These are phyloP conservation scores for Folsomia manolachei DNA, from an alignment of 2,888 invertebrate genomes.

Conservation along the genomic window DNA sequence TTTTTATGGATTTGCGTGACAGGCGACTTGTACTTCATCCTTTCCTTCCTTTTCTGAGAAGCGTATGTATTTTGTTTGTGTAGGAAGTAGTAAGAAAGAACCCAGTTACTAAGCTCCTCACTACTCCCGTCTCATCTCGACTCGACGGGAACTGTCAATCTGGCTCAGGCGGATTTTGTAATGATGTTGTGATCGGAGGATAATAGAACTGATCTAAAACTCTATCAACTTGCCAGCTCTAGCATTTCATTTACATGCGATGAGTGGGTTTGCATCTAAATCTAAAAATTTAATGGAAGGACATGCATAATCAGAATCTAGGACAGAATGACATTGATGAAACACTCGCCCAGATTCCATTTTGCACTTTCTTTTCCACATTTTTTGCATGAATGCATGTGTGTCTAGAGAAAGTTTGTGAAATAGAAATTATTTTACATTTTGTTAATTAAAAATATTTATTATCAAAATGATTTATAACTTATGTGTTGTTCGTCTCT, in stretches of 20 bases:
- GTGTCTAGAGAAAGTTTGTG: not conserved
- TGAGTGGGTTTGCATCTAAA: constrained; percentile 9
- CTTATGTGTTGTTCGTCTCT: not conserved
- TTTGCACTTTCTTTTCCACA: not conserved
- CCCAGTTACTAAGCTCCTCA: no score
- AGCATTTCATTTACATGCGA: not conserved
- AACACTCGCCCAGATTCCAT: not conserved
- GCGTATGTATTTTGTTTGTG: no score
- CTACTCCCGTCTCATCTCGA: no score
- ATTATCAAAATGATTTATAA: not conserved
- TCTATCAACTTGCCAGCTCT: no score
- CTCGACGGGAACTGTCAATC: not conserved
- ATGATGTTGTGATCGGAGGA: not conserved
- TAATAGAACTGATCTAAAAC: not conserved
- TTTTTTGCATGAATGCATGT: not conserved
- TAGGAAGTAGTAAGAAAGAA: no score
- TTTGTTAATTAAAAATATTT: not conserved
- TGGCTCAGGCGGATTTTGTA: not conserved
- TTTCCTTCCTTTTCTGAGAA: no score
- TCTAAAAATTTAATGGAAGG: constrained; percentile 12
- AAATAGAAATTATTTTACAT: not conserved
- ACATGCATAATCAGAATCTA: constrained; percentile 17
- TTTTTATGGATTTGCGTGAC: not conserved
- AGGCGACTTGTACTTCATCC: not conserved
- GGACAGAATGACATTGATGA: no score